These are phyloP conservation scores for Drosophila lutescens DNA, from an alignment of 2,888 invertebrate genomes.

Conservation along the genomic window DNA sequence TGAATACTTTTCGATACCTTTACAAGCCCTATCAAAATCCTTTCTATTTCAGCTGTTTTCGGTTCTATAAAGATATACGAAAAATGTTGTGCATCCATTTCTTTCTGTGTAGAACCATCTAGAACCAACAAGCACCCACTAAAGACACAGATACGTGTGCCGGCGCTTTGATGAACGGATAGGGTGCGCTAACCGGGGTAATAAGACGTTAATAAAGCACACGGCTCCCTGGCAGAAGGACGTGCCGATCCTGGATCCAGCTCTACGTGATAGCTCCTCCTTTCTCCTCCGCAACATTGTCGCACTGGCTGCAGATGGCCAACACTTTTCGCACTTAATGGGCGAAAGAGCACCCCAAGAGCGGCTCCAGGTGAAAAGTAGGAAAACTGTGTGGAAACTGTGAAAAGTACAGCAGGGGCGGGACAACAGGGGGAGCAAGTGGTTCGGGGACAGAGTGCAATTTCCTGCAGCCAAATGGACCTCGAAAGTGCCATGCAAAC, in stretches of 20 bases:
- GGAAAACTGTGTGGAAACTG: background rate
- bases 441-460: constrained; percentile 58
- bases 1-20: too few relatives aligned
- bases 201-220: constrained; percentile 68
- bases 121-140: constrained; percentile 1
- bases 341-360: constrained; percentile 32
- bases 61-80: too few relatives aligned
- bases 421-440: constrained; percentile 9
- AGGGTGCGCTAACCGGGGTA: constrained; percentile 25
- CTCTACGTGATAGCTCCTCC: constrained; percentile 49
- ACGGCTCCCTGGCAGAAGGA: constrained; percentile 18
- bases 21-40: too few relatives aligned
- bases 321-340: constrained; percentile 74
- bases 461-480: constrained; percentile 76
- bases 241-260: constrained; percentile 31
- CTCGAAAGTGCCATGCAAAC: constrained; percentile 60
- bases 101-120: background rate
- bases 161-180: constrained; percentile 23
- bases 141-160: constrained; percentile 19
- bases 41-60: too few relatives aligned
- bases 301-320: constrained; percentile 45
- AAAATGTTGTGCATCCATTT: background rate
- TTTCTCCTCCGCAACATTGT: constrained; percentile 31
- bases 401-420: background rate
- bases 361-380: constrained; percentile 42